Evolutionary conservation across 2,113 vertebrate genomes (phyloP).

Genomic region (Origma solitaria): DNA sequence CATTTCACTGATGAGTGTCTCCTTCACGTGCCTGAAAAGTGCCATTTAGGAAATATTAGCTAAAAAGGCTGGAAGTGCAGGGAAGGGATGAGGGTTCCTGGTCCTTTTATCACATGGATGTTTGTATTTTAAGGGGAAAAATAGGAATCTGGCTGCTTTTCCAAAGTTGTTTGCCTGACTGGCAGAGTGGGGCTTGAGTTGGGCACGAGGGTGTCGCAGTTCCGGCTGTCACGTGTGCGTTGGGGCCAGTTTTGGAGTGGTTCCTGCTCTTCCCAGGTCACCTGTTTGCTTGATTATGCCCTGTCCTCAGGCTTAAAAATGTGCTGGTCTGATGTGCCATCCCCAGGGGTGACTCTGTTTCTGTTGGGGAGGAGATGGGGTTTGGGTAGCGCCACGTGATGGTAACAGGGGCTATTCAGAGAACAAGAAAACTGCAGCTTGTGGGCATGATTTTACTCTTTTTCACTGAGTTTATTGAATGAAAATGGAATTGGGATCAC

Average conservation of each 20-base stretch:
- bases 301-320: background rate
- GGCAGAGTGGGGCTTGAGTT: background rate
- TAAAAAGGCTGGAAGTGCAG: background rate
- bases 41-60: background rate
- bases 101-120: background rate
- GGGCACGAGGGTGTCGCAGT: accelerated
- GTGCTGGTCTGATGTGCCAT: background rate
- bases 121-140: background rate
- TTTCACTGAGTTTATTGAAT: background rate
- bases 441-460: background rate
- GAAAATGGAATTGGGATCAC: background rate
- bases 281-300: background rate
- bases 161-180: background rate
- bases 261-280: background rate
- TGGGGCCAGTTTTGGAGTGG: background rate
- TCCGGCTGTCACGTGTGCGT: accelerated
- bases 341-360: background rate
- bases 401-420: background rate
- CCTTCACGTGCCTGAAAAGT: background rate
- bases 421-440: background rate
- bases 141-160: background rate
- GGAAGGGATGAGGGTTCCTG: background rate
- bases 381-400: background rate
- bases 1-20: background rate
- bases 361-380: background rate